These are phyloP conservation scores for Coccyzus lansbergi DNA, from an alignment of 2,797 vertebrate species.

Conservation along the genomic window DNA sequence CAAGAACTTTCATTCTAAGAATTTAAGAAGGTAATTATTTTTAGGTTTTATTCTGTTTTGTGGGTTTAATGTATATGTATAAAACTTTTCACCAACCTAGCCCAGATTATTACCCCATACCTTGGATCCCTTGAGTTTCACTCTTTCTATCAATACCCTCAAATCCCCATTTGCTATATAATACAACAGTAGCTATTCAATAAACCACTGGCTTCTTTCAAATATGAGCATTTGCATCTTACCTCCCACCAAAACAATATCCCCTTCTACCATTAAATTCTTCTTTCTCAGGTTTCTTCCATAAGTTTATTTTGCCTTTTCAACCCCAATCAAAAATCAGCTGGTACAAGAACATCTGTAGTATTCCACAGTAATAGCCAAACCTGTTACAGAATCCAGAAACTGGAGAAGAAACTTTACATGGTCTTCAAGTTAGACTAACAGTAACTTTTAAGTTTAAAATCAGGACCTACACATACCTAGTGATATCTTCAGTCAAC, in stretches of 20 bases:
- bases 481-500: slow-evolving; percentile 95
- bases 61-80: neutral
- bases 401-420: neutral
- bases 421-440: neutral
- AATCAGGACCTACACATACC: slow-evolving; percentile 76
- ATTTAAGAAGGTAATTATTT: neutral
- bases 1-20: neutral
- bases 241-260: neutral
- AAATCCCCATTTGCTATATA: neutral
- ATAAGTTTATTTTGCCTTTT: neutral
- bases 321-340: neutral
- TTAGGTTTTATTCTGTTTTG: neutral
- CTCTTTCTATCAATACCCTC: neutral
- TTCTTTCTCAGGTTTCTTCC: neutral
- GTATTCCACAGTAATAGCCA: neutral
- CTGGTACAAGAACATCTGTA: neutral
- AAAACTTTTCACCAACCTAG: neutral
- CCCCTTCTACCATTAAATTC: neutral
- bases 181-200: neutral
- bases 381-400: neutral
- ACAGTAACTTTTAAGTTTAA: neutral
- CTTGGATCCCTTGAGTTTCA: neutral
- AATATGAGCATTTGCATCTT: neutral
- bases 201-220: neutral
- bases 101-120: neutral